Base-by-base conservation (phyloP, 2,113 vertebrate genomes). In the Corvus hawaiiensis region DNA sequence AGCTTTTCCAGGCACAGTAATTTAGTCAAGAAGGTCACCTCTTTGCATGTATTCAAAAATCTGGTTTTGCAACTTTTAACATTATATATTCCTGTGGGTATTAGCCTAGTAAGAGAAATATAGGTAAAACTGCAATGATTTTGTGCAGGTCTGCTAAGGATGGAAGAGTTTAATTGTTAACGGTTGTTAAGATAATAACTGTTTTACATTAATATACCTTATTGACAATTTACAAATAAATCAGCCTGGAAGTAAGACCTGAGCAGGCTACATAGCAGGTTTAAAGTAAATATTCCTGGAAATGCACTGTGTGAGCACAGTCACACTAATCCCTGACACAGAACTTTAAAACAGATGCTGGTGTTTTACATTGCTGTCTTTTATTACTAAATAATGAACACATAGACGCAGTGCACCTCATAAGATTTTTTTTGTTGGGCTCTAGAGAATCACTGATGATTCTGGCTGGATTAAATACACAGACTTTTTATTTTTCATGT, bases 1-100 rank as follows among this genome's bases (percentile, higher is more conserved):
- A 73, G 37, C 61, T 96, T 96, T 96, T 67, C 37, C 54, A 94
- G 76, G n/a, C 43, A 61, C 61, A 16, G 28, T 79, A 71, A 86
- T 89, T 94, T 93, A 87, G 59, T 74, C 48, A 91, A 75, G 77
- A 94, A 90, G 55, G 39, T 83, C 55, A 90, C 64, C 52, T 55
- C 11, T 92, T n/a, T 62, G 35, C 28, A 94, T 41, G 78, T 84
- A 48, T 69, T 82, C 26, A 76, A 61, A 77, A 76, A 75, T 51
- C 21, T 80, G 28, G 3, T 82, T 74, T 90, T 93, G 85, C n/a
- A 58, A 58, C 43, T 91, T 87, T 68, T 55, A 61, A 23, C 26
- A 24, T 84, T 41, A 9, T 91, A 15, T 32, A 59, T 56, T 87
- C 27, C 39, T 11, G 72, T 86, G 69, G 16, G 54, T 75, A 46